Evolutionary conservation across 2,797 vertebrate genomes (phyloP).

Genomic region (Hypotaenidia okinawae): DNA sequence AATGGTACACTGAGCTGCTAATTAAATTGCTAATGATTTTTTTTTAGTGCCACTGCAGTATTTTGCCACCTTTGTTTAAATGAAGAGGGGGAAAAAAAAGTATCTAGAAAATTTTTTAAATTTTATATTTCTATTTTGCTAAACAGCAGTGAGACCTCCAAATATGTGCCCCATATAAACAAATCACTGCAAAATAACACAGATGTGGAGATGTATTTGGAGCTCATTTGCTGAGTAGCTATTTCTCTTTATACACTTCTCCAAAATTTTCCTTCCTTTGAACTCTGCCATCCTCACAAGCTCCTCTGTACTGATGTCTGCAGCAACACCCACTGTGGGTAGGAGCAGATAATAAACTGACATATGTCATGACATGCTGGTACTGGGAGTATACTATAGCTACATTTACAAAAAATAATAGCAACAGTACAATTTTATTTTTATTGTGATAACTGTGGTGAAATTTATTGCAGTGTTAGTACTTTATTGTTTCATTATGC

Average conservation of each 20-base stretch:
- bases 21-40: constrained; percentile 76
- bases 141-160: constrained; percentile 46
- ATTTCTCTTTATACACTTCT: constrained; percentile 23
- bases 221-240: constrained; percentile 49
- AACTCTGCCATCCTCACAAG: constrained; percentile 38
- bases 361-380: constrained; percentile 67
- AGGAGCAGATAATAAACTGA: constrained; percentile 63
- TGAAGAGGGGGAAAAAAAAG: not conserved
- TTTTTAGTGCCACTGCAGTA: constrained; percentile 71
- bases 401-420: constrained; percentile 68
- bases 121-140: constrained; percentile 43
- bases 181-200: not conserved
- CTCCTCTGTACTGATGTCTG: constrained; percentile 36
- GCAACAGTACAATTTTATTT: constrained; percentile 77
- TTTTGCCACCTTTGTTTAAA: constrained; percentile 74
- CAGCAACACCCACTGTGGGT: constrained; percentile 51
- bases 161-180: not conserved
- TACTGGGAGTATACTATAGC: constrained; percentile 23
- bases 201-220: not conserved
- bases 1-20: constrained; percentile 77
- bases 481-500: constrained; percentile 73
- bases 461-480: constrained; percentile 72
- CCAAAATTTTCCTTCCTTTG: constrained; percentile 40
- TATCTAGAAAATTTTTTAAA: constrained; percentile 15
- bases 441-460: constrained; percentile 72